Conservation (phyloP, 1,140 invertebrate species). For the Microplitis mediator region DNA sequence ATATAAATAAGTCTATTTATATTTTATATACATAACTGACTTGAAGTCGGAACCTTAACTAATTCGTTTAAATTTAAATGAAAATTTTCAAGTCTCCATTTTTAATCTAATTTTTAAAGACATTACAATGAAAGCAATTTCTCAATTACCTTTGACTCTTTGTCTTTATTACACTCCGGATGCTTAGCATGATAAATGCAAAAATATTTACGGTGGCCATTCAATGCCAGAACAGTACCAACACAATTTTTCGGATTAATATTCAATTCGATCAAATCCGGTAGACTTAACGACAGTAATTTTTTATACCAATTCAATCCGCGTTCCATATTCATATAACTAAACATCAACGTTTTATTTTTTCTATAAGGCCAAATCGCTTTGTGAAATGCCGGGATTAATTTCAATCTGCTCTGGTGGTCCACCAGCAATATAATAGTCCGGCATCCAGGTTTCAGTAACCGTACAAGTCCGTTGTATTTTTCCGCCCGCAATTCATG, state of each 20-base stretch:
- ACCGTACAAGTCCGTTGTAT: constrained; percentile 90
- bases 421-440: constrained; percentile 92
- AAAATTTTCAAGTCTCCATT: background rate
- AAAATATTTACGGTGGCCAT: constrained; percentile 96
- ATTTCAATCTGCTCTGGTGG: constrained; percentile 81
- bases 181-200: constrained; percentile 98
- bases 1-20: too few relatives aligned
- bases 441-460: constrained; percentile 93
- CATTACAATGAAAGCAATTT: background rate
- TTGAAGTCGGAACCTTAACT: too few relatives aligned
- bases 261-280: constrained; percentile 79
- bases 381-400: constrained; percentile 90
- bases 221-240: constrained; percentile 94
- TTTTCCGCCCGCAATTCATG: constrained; percentile 94
- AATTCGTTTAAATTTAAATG: too few relatives aligned
- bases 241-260: constrained; percentile 97
- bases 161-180: constrained; percentile 64
- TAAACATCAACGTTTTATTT: constrained; percentile 92
- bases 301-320: constrained; percentile 92
- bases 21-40: too few relatives aligned
- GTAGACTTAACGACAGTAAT: constrained; percentile 82
- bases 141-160: constrained; percentile 65
- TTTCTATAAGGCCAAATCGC: constrained; percentile 92
- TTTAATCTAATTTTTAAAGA: background rate
- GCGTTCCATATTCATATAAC: constrained; percentile 88